These are phyloP conservation scores for Syngnathus typhle DNA, from an alignment of 2,113 vertebrate genomes.

Conservation along the genomic window DNA sequence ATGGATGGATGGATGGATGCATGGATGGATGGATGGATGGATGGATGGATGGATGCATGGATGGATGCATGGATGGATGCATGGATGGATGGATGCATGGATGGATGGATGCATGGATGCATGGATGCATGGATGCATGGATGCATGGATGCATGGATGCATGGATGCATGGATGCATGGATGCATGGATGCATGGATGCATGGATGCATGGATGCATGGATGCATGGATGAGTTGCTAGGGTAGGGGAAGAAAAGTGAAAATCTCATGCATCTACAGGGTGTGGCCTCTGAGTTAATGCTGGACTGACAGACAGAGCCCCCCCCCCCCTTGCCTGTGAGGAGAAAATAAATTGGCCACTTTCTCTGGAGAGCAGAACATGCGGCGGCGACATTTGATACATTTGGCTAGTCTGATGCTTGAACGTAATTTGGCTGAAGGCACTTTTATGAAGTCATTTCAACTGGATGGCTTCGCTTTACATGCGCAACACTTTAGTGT, in stretches of 20 bases:
- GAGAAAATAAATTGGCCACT: slow-evolving; percentile 32
- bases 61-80: too few relatives aligned
- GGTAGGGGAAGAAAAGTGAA: not conserved
- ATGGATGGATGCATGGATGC: too few relatives aligned
- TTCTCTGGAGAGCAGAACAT: slow-evolving; percentile 13
- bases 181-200: too few relatives aligned
- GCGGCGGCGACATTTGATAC: slow-evolving; percentile 14
- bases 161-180: too few relatives aligned
- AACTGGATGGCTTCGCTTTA: slow-evolving; percentile 6
- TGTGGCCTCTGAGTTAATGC: not conserved
- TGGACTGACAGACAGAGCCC: not conserved
- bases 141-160: too few relatives aligned
- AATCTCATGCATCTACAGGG: not conserved
- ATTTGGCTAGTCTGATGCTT: slow-evolving; percentile 14
- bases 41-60: too few relatives aligned
- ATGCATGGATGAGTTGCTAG: slow-evolving; percentile 9
- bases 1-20: too few relatives aligned
- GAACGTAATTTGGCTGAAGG: slow-evolving; percentile 14
- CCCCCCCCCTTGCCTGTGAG: slow-evolving; percentile 1
- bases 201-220: too few relatives aligned
- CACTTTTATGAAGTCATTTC: slow-evolving; percentile 14
- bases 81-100: too few relatives aligned
- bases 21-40: too few relatives aligned
- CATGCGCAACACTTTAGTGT: slow-evolving; percentile 1
- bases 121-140: too few relatives aligned